These are phyloP conservation scores for Leucophenga maculata DNA, from an alignment of 2,888 invertebrate genomes.

Conservation along the genomic window DNA sequence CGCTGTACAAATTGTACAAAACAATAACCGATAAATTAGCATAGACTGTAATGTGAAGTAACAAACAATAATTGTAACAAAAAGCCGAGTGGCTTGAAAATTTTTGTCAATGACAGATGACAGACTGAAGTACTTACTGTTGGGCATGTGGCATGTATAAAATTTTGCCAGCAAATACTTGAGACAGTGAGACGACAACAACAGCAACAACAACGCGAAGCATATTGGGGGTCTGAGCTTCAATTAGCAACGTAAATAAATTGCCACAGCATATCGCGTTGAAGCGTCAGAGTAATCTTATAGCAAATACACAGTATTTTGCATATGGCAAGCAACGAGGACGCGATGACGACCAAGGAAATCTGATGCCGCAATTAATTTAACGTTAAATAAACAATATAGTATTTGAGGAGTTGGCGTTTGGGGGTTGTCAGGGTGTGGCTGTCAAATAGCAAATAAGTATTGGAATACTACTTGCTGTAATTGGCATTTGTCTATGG, in stretches of 20 bases:
- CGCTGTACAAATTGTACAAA: not conserved
- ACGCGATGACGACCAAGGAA: conserved; percentile 32
- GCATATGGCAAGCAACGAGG: conserved; percentile 31
- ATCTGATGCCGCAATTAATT: conserved; percentile 59
- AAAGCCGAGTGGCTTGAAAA: conserved; percentile 5
- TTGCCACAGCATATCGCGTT: conserved; percentile 18
- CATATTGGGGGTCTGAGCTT: conserved; percentile 38
- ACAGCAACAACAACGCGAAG: conserved; percentile 15
- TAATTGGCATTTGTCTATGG: not conserved
- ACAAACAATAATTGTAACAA: conserved; percentile 20
- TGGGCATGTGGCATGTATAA: too few species aligned
- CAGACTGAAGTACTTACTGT: not conserved
- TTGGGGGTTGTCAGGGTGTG: conserved; percentile 18
- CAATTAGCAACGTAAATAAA: conserved; percentile 59
- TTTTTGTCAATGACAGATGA: conserved; percentile 22
- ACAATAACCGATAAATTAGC: conserved; percentile 23
- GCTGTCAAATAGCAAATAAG: conserved; percentile 28
- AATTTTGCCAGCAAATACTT: conserved; percentile 13
- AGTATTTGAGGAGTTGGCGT: not conserved
- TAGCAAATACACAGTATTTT: conserved; percentile 47
- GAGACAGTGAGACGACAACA: conserved; percentile 8
- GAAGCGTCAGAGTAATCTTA: conserved; percentile 47
- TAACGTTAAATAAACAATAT: conserved; percentile 57
- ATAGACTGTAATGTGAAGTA: not conserved
- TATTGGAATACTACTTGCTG: conserved; percentile 1